A percentile compares a stretch with the other conserved stretches of the same genome.
Evolutionary conservation across 2,888 invertebrate species (phyloP).

Genomic region (Oligia latruncula): DNA sequence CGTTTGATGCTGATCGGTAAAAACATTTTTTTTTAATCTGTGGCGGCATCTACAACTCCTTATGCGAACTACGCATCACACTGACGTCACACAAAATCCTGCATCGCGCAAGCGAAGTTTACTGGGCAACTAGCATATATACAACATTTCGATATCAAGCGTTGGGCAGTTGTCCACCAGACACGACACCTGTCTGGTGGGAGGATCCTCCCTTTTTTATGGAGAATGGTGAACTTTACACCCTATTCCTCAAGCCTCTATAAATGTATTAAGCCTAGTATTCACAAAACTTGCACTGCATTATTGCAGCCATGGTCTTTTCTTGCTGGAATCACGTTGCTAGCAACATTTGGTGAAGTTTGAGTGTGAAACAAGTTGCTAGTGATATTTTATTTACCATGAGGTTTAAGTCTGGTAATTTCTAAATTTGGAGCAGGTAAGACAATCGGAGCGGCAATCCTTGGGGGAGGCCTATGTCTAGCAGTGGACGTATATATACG

Average conservation of each 20-base stretch:
- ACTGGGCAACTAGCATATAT: background rate
- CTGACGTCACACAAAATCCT: background rate
- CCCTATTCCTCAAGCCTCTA: background rate
- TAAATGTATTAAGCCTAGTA: too few species aligned
- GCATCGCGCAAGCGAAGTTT: background rate
- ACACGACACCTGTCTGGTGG: background rate
- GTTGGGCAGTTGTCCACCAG: background rate
- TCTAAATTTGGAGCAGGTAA: background rate
- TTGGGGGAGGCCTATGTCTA: background rate
- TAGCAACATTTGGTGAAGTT: background rate
- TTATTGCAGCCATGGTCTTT: background rate
- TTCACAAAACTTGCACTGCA: background rate
- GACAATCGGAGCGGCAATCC: background rate
- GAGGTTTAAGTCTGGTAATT: background rate
- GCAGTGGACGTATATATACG: background rate
- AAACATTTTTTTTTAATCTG: background rate
- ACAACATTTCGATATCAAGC: background rate
- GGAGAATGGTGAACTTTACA: background rate
- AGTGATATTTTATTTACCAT: background rate
- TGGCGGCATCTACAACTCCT: background rate
- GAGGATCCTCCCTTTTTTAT: background rate
- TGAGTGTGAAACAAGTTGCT: background rate
- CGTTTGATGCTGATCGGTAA: slow-evolving; percentile 84
- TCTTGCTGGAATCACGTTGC: background rate
- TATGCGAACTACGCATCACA: too few species aligned